Conservation (phyloP, 1,140 invertebrate genomes). For the Nymphalis io region DNA sequence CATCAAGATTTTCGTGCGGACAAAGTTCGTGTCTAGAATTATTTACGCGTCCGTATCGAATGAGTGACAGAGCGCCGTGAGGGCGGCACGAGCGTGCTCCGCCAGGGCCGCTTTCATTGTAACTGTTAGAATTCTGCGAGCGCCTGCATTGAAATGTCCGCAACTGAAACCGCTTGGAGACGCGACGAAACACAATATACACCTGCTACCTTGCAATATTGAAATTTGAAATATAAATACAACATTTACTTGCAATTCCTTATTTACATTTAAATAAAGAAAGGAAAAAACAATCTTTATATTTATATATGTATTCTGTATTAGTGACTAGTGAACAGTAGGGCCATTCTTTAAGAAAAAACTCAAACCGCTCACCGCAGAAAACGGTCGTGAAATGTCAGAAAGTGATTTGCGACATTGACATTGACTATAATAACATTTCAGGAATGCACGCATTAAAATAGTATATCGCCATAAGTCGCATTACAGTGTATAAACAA, state of each 20-base stretch:
- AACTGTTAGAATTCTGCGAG: conserved; percentile 42
- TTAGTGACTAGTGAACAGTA: too few relatives aligned
- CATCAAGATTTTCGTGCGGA: conserved; percentile 28
- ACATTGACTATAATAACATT: too few relatives aligned
- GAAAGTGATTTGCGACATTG: too few relatives aligned
- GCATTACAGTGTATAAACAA: too few relatives aligned
- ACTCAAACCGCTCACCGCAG: too few relatives aligned
- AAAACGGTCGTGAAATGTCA: too few relatives aligned
- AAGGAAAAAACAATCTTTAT: too few relatives aligned
- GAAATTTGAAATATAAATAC: not conserved
- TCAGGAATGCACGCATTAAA: too few relatives aligned
- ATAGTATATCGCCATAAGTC: too few relatives aligned
- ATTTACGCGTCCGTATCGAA: conserved; percentile 44
- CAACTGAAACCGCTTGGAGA: conserved; percentile 10
- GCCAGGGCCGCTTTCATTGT: conserved; percentile 52
- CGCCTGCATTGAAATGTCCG: conserved; percentile 24
- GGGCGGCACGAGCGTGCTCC: conserved; percentile 56
- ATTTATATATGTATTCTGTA: too few relatives aligned
- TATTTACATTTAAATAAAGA: not conserved
- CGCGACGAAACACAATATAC: conserved; percentile 4
- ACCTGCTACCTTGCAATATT: not conserved
- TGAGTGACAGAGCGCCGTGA: conserved; percentile 32
- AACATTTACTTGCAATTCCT: not conserved
- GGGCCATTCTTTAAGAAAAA: too few relatives aligned
- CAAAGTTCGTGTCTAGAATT: conserved; percentile 35